phyloP scores from a whole-genome alignment of 92 coral and sea anemone genomes.

The Palythoa grandiflora region DNA sequence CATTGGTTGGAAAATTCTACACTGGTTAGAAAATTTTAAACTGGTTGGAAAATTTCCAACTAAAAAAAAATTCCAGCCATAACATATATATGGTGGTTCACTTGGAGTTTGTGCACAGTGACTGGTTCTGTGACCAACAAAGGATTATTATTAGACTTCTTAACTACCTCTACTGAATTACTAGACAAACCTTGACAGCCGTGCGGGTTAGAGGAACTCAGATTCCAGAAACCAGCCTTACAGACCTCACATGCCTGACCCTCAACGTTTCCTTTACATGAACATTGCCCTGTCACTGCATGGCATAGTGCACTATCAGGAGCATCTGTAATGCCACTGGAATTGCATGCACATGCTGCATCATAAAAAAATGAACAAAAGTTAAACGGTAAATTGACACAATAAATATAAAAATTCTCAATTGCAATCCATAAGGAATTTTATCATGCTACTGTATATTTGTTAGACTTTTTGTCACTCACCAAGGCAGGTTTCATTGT shows the following conservation, averaged over 20 bases:
- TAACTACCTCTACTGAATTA: too few relatives aligned
- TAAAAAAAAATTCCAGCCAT: too few relatives aligned
- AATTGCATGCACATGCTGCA: slow-evolving; percentile 89
- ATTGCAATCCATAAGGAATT: too few relatives aligned
- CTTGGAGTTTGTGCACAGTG: not conserved
- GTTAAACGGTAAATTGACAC: not conserved
- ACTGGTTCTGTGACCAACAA: not conserved
- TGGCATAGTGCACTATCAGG: slow-evolving; percentile 74
- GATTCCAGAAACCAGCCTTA: slow-evolving; percentile 81
- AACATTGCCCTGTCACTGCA: slow-evolving; percentile 84
- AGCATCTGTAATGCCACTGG: slow-evolving; percentile 71
- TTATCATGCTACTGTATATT: not conserved
- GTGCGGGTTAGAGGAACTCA: slow-evolving; percentile 61
- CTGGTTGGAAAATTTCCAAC: too few relatives aligned
- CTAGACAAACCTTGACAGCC: slow-evolving; percentile 60
- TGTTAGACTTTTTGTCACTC: slow-evolving; percentile 21
- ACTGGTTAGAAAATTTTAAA: too few relatives aligned
- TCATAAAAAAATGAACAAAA: not conserved
- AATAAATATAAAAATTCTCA: not conserved
- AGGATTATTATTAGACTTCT: not conserved
- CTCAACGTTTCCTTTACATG: slow-evolving; percentile 80
- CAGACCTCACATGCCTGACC: slow-evolving; percentile 87
- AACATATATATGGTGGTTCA: too few relatives aligned
- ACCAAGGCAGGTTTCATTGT: slow-evolving; percentile 86
- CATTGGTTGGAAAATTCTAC: too few relatives aligned